phyloP scores from a whole-genome alignment of 2,888 invertebrate species.

The Teleiodes luculella region DNA sequence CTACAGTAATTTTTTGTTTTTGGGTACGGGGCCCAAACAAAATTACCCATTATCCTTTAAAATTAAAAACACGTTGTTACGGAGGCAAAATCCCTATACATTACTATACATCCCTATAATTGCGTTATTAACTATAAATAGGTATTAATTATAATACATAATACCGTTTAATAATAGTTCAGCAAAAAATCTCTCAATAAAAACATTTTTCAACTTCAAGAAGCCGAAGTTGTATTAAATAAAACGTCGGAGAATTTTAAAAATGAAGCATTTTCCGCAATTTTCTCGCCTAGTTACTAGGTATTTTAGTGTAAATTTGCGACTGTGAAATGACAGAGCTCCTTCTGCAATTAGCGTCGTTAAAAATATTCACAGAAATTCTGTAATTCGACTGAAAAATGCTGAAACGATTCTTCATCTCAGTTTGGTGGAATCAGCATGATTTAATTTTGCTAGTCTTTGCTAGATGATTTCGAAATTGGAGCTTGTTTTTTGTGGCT shows the following conservation, averaged over 20 bases:
- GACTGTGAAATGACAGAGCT: slow-evolving; percentile 2
- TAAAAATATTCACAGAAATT: background rate
- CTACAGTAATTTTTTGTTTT: no score
- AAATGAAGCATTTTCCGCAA: background rate
- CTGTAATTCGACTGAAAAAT: background rate
- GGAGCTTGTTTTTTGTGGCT: background rate
- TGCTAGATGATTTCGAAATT: background rate
- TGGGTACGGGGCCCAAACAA: no score
- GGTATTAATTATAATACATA: no score
- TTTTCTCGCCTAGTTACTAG: background rate
- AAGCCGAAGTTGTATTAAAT: no score
- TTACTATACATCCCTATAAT: no score
- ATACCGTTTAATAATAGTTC: no score
- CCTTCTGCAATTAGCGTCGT: slow-evolving; percentile 7
- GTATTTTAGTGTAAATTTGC: background rate
- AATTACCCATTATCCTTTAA: no score
- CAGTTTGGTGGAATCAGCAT: background rate
- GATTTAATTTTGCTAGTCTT: background rate
- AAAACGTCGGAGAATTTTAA: background rate
- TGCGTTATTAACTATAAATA: no score
- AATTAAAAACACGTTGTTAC: no score
- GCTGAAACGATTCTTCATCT: background rate
- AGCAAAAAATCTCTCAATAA: no score
- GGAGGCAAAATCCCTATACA: no score
- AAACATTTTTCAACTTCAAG: no score